These are phyloP conservation scores for Ceratothoa steindachneri DNA, from an alignment of 2,888 invertebrate species.

Conservation along the genomic window DNA sequence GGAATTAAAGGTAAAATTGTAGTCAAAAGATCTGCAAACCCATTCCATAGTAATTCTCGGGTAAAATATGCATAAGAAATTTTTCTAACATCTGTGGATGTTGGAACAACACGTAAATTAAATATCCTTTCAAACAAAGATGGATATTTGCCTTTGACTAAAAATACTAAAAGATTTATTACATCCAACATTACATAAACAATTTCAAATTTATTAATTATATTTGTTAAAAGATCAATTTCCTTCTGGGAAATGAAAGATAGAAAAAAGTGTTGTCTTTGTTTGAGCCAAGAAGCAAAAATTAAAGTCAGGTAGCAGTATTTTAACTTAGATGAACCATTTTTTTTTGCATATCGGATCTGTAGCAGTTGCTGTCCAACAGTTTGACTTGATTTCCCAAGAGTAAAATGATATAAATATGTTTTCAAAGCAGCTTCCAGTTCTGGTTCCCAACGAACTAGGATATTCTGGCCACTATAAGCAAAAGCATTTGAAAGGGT, in stretches of 20 bases:
- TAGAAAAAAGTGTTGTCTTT: slow-evolving; percentile 14
- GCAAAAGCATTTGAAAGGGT: slow-evolving; percentile 25
- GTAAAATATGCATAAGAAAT: slow-evolving; percentile 42
- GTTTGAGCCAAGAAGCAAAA: slow-evolving; percentile 31
- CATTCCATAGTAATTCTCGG: slow-evolving; percentile 42
- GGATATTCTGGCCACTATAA: slow-evolving; percentile 21
- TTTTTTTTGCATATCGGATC: slow-evolving; percentile 26
- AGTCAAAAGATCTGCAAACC: slow-evolving; percentile 39
- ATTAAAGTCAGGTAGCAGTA: slow-evolving; percentile 20
- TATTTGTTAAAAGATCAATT: background rate
- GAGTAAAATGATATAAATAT: slow-evolving; percentile 21
- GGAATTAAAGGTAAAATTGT: slow-evolving; percentile 33
- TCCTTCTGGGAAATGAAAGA: background rate
- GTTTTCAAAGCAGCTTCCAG: slow-evolving; percentile 32
- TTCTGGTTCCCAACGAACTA: slow-evolving; percentile 39
- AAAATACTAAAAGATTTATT: slow-evolving; percentile 30
- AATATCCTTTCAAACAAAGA: slow-evolving; percentile 29
- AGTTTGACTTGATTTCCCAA: slow-evolving; percentile 24
- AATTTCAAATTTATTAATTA: slow-evolving; percentile 20
- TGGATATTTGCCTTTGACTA: slow-evolving; percentile 30
- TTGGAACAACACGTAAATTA: slow-evolving; percentile 17
- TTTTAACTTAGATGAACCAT: slow-evolving; percentile 8
- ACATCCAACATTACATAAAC: slow-evolving; percentile 16
- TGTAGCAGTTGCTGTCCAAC: slow-evolving; percentile 42
- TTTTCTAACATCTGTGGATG: slow-evolving; percentile 15